A percentile compares a stretch with the other conserved stretches of the same genome.
Conservation (phyloP, 92 coral and sea anemone genomes). For the Actinostola sp. region DNA sequence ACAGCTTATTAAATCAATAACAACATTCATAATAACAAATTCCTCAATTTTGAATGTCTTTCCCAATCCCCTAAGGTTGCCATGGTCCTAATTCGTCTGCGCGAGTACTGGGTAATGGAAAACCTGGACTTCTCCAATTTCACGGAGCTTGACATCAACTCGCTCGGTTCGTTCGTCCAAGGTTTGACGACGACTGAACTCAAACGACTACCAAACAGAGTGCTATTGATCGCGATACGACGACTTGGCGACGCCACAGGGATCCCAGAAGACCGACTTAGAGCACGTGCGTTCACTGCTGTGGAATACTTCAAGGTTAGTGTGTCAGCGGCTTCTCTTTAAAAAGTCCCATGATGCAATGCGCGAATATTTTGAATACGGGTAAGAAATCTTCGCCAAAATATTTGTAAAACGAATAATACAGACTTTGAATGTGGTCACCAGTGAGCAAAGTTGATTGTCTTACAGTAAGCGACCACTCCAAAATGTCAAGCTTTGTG, state of each 20-base stretch:
- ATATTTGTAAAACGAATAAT: too few relatives aligned
- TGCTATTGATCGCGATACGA: conserved; percentile 75
- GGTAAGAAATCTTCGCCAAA: too few relatives aligned
- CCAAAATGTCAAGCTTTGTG: too few relatives aligned
- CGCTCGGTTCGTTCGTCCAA: conserved; percentile 84
- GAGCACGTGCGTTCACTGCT: conserved; percentile 86
- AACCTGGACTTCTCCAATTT: conserved; percentile 76
- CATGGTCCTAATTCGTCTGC: conserved; percentile 81
- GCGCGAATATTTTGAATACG: neutral
- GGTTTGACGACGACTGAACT: conserved; percentile 78
- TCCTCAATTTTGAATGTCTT: neutral
- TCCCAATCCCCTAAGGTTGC: conserved; percentile 49
- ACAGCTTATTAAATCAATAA: too few relatives aligned
- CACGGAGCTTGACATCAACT: conserved; percentile 89
- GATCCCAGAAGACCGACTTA: conserved; percentile 88
- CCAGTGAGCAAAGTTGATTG: too few relatives aligned
- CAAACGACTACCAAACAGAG: conserved; percentile 67
- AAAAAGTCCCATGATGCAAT: too few relatives aligned
- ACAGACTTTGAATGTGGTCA: too few relatives aligned
- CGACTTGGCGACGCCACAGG: conserved; percentile 93
- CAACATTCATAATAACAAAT: too few relatives aligned
- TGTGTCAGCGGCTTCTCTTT: too few relatives aligned
- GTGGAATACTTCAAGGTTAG: conserved; percentile 86
- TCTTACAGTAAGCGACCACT: too few relatives aligned
- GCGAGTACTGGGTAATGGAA: conserved; percentile 96